Base-by-base conservation (phyloP, 2,888 invertebrate genomes). In the Chydorus sphaericus region DNA sequence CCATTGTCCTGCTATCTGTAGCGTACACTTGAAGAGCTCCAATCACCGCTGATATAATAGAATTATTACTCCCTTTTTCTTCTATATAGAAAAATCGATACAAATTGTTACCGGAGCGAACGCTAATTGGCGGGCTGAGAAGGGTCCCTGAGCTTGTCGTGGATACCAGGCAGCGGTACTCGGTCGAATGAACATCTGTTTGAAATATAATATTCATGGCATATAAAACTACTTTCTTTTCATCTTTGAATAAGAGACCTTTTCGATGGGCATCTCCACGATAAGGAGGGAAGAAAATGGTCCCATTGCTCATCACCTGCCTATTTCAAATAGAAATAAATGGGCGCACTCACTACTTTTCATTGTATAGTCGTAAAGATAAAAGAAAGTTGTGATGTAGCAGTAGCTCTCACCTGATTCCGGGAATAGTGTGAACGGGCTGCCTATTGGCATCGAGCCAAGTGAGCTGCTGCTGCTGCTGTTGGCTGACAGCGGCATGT, bases 101-200 rank as follows among this genome's bases (percentile, higher is more conserved):
- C n/a, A 20, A 4, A 38, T 11, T 49, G 8, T 31, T 48, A 55
- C 55, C 55, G 30, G 55, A 36, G n/a, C 36, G 29, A n/a, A 55
- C 31, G n/a, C 30, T 23, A 8, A 55, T 20, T 14, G 48, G 48
- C n/a, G 23, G 44, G 33, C 55, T 55, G 4, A 55, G 48, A 5
- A 33, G 20, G 5, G 48, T 31, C 11, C 55, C 55, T 23, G 31
- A 33, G 11, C 33, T n/a, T 2, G 44, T 26, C 31, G 55, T 31
- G n/a, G 48, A 48, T 16, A 33, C 55, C 4, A 38, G 28, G 23
- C 55, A 55, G 18, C 55, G 44, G 48, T 48, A 48, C 10, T 33
- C 48, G 30, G 55, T 31, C 30, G 36, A 20, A 29, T 55, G 55
- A 10, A 55, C 55, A 48, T 55, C 55, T 44, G 38, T 20, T 20